Percentiles rank a stretch among this genome's conserved stretches.
These are phyloP conservation scores for Stegastes partitus DNA, from an alignment of 2,113 vertebrate genomes.

Conservation along the genomic window DNA sequence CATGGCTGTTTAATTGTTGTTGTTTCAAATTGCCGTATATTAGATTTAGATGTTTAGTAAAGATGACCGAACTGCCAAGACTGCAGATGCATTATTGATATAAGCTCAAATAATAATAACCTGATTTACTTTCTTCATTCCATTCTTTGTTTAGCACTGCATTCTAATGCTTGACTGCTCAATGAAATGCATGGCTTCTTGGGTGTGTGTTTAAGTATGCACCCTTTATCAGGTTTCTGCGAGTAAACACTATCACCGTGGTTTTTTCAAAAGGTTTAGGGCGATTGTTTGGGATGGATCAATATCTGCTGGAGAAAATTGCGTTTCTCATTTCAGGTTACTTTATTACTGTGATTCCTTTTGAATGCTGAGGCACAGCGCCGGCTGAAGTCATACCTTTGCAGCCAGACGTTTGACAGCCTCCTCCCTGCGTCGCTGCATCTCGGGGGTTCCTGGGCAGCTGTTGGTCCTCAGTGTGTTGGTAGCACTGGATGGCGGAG, in stretches of 20 bases:
- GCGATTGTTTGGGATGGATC: no score
- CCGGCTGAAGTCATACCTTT: constrained; percentile 84
- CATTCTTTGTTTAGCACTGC: no score
- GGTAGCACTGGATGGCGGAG: constrained; percentile 78
- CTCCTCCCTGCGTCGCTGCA: constrained; percentile 85
- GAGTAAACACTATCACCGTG: neutral
- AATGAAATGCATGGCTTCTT: neutral
- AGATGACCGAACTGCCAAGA: no score
- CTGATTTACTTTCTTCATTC: neutral
- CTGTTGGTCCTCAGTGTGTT: constrained; percentile 74
- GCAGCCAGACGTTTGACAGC: constrained; percentile 91
- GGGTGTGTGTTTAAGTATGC: neutral
- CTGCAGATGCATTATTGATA: neutral
- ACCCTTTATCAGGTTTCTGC: neutral
- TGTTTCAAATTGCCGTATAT: no score
- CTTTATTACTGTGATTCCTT: neutral
- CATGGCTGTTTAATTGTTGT: neutral
- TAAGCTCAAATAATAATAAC: neutral
- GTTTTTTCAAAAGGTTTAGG: neutral
- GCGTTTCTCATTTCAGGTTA: neutral
- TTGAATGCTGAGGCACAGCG: neutral
- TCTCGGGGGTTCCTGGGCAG: constrained; percentile 85
- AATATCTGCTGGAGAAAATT: no score
- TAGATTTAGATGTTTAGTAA: no score
- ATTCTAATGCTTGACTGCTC: neutral